These are phyloP conservation scores for Drosophila mayri DNA, from an alignment of 1,140 invertebrate species.

Conservation along the genomic window DNA sequence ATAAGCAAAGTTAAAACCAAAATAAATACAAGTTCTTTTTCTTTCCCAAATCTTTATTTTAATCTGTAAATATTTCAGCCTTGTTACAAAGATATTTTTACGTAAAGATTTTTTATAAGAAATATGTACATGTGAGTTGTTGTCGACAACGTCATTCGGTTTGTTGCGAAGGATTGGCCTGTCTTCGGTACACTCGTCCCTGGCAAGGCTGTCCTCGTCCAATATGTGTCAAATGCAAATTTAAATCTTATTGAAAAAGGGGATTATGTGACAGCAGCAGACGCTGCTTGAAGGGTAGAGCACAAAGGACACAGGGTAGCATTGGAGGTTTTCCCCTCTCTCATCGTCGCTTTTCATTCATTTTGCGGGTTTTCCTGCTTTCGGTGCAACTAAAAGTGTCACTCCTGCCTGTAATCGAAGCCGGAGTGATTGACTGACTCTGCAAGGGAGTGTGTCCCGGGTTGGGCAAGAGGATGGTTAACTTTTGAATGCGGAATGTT, in stretches of 20 bases:
- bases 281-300: conserved; percentile 37
- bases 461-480: conserved; percentile 20
- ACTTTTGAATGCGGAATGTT: conserved; percentile 33
- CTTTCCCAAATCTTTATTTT: too few species aligned
- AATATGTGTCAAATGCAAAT: conserved; percentile 84
- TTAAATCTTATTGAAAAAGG: conserved; percentile 82
- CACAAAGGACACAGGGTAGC: conserved; percentile 1
- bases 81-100: conserved; percentile 39
- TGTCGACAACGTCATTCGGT: conserved; percentile 30
- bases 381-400: conserved; percentile 52
- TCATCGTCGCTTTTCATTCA: conserved; percentile 45
- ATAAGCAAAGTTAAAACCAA: neutral
- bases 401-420: conserved; percentile 56
- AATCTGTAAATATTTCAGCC: conserved; percentile 40
- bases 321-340: neutral
- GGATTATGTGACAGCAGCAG: conserved; percentile 80
- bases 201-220: conserved; percentile 65
- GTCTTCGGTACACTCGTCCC: conserved; percentile 14
- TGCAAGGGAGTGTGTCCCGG: conserved; percentile 3
- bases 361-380: conserved; percentile 41
- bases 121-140: conserved; percentile 21
- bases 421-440: conserved; percentile 53
- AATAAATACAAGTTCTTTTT: neutral
- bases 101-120: conserved; percentile 20
- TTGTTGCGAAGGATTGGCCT: conserved; percentile 39